Conservation (phyloP, 2,113 vertebrate species). For the Caranx ignobilis region DNA sequence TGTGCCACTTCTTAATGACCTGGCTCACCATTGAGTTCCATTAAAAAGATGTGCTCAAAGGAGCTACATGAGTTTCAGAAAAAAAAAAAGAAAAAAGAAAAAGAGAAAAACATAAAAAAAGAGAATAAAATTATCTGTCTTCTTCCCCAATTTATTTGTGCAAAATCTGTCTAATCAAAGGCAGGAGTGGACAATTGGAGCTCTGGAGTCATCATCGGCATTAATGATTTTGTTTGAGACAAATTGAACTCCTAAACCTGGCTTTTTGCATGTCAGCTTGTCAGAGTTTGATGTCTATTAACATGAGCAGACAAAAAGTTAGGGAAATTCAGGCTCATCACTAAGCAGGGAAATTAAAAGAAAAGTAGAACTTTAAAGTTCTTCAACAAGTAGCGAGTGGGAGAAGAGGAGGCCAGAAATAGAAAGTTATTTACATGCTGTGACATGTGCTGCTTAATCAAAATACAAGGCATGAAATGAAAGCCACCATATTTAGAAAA, state of each 20-base stretch:
- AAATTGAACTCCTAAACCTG: constrained; percentile 29
- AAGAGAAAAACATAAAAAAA: background rate
- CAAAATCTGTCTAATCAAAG: constrained; percentile 52
- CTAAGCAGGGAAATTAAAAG: background rate
- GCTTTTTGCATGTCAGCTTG: background rate
- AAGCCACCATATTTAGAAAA: constrained; percentile 27
- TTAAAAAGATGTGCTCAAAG: constrained; percentile 61
- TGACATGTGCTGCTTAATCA: constrained; percentile 16
- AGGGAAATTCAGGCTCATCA: constrained; percentile 12
- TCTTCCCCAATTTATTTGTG: constrained; percentile 14
- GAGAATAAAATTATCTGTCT: background rate
- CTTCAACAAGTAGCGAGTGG: constrained; percentile 1
- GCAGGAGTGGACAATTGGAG: constrained; percentile 4
- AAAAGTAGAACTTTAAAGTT: background rate
- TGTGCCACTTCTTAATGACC: constrained; percentile 76
- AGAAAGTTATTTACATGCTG: background rate
- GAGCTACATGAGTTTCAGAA: constrained; percentile 26
- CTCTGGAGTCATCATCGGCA: background rate
- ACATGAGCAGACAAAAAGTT: background rate
- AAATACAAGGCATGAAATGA: constrained; percentile 51
- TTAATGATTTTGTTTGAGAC: constrained; percentile 20
- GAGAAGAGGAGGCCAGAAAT: background rate
- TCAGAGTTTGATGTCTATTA: constrained; percentile 18
- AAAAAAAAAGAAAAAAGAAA: background rate
- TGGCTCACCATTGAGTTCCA: constrained; percentile 54